phyloP scores from a whole-genome alignment of 1,140 invertebrate species.

The Panagrolaimus sp. region DNA sequence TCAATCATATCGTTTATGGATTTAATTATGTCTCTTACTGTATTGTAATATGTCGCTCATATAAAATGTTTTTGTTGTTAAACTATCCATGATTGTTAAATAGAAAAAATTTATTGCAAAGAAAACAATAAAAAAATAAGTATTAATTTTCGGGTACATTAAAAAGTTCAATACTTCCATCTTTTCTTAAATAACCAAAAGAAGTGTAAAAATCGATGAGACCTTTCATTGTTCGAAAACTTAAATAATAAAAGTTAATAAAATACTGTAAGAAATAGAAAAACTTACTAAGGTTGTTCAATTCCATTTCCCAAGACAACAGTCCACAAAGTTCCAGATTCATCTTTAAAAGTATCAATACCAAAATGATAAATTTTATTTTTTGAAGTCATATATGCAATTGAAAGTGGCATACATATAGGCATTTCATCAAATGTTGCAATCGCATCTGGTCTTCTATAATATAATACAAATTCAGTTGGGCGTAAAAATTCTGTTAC shows the following conservation, averaged over 20 bases:
- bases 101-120: no score
- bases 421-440: not conserved
- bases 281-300: not conserved
- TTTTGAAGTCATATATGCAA: conserved; percentile 9
- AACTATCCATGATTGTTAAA: no score
- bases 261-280: not conserved
- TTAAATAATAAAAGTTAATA: not conserved
- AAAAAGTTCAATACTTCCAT: no score
- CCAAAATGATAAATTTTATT: not conserved
- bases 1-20: no score
- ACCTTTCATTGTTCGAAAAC: not conserved
- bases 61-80: no score
- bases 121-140: no score
- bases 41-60: no score
- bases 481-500: not conserved
- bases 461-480: not conserved
- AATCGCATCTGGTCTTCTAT: not conserved
- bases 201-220: not conserved
- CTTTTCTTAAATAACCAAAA: not conserved
- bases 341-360: not conserved
- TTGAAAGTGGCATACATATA: not conserved
- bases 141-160: no score
- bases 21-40: no score
- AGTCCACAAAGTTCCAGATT: not conserved
- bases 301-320: not conserved